Evolutionary conservation across 1,140 invertebrate species (phyloP), one percentile per base, ranked within the genome.

Genomic region (Eriosoma lanigerum): DNA sequence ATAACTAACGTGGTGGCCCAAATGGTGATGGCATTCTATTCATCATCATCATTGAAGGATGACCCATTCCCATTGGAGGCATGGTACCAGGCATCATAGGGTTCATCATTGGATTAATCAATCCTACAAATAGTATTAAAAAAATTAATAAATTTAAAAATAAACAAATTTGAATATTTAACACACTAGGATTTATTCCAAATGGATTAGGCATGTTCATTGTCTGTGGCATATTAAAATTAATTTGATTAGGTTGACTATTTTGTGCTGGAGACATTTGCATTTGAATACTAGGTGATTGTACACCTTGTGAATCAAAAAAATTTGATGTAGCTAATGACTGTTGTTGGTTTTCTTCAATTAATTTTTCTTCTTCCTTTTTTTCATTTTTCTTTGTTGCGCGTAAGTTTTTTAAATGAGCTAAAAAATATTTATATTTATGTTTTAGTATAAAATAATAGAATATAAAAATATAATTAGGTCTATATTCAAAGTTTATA

Each of bases 41-140:
- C 32, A 88, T 84, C 82, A 89, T 85, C 80, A 90, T 87, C 87
- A 91, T 89, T 81, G 88, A 88, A 26, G 89, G 90, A 8, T 90
- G 90, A n/a, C 90, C 90, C 13, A 90, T 90, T 26, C 89, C 89
- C 66, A 91, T 87, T 19, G 89, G 89, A 29, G 89, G 86, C 82
- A 88, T 89, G 1, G 88, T 88, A 81, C 88, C 89, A 3, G 88
- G 86, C 87, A 89, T 88, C n/a, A 87, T 87, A 10, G 89, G 88
- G 0, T 89, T 86, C 83, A 86, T 86, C 87, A 88, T 88, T 81
- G 87, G 86, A 73, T 86, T 86, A 19, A 88, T 81, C 84, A 88
- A 86, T 82, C 87, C 86, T 86, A 82, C 56, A 58, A 58, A 44
- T 58, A 8, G 29, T 60, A 60, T 60, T 13, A 29, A 58, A 21